Base-by-base conservation (phyloP, 2,797 vertebrate genomes). In the Lagocephalus sceleratus region DNA sequence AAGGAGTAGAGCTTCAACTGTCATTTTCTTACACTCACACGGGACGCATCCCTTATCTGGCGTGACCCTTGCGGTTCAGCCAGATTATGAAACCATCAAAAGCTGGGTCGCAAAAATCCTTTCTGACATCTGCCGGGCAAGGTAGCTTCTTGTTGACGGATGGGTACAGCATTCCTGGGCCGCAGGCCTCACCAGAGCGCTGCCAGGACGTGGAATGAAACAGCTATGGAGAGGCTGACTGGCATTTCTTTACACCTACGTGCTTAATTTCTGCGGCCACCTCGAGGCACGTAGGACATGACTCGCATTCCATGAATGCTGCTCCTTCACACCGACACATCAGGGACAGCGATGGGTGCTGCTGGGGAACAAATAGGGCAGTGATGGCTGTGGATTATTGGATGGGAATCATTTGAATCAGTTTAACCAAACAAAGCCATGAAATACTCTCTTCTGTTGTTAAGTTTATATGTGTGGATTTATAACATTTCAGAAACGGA, bases 231-330 rank as follows among this genome's bases (percentile, higher is more conserved):
- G 78, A 81, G 72, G 65, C 71, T 78, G 83, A 86, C 78, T 83
- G 85, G 86, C 86, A 86, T 85, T 90, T 90, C 85, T 91, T 91
- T 83, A 80, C 90, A 91, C 87, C 88, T 90, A 88, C 83, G 82
- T 90, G 90, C 83, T 89, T 87, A 64, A 90, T 91, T 87, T 90
- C 86, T 91, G 85, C 71, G 85, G 79, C 81, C 81, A 84, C 86
- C 83, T 85, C 60, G 61, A 88, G 80, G 89, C 88, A 89, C 86
- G 88, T 89, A 89, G 79, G 35, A 80, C 82, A 85, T 84, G 76
- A 83, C 65, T 82, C 75, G 69, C 83, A 86, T 84, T 85, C 80
- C 74, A 58, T 57, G 81, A 84, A 86, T 84, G 75, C 78, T 76
- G 73, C 68, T 73, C 68, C 72, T 80, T 84, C 78, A 79, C 74